These are phyloP conservation scores for rabbit (Oryctolagus cuniculus) DNA, from an alignment of 2,113 vertebrate species.

Conservation along the genomic window mOryCun1.1 NC_091432.1:2326501-2327000, in stretches of 20 bases:
- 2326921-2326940: conserved; percentile 91
- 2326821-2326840: conserved; percentile 99
- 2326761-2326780: no score
- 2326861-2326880: conserved; percentile 74
- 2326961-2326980: conserved; percentile 90
- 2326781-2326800: no score
- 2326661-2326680: no score
- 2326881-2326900: conserved; percentile 80
- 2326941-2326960: conserved; percentile 94
- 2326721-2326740: background rate
- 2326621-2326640: background rate
- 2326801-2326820: conserved; percentile 60
- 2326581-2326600: fast-evolving
- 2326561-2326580: no score
- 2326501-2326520: no score
- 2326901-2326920: conserved; percentile 87
- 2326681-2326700: fast-evolving
- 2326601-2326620: fast-evolving
- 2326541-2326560: no score
- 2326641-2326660: background rate
- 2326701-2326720: no score
- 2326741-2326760: background rate
- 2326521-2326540: no score
- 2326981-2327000: conserved; percentile 94
- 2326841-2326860: conserved; percentile 91